These are phyloP conservation scores for Geotrypetes seraphini DNA, from an alignment of 2,797 vertebrate species.

Conservation along the genomic window DNA sequence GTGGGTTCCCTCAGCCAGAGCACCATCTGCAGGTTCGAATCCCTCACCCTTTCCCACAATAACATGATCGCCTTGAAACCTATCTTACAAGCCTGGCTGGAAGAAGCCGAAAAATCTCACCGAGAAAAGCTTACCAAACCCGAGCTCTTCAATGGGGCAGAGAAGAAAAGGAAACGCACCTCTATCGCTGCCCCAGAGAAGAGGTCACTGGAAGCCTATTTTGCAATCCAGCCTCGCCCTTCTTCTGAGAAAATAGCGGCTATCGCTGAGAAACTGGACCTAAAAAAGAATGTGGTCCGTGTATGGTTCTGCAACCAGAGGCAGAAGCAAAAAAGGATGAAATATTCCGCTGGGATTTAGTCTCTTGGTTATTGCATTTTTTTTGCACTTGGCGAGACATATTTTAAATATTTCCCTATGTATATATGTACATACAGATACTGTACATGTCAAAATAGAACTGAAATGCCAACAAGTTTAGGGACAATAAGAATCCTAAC, in stretches of 20 bases:
- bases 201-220: conserved; percentile 89
- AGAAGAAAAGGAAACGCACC: conserved; percentile 93
- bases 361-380: neutral
- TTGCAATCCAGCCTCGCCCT: conserved; percentile 88
- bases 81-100: conserved; percentile 92
- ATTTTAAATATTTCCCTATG: conserved; percentile 3
- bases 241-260: conserved; percentile 95
- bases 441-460: conserved; percentile 1
- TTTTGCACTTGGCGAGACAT: conserved; percentile 1
- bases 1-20: conserved; percentile 88
- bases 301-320: conserved; percentile 98
- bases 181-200: conserved; percentile 92
- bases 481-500: conserved; percentile 5
- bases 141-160: conserved; percentile 88
- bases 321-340: conserved; percentile 98
- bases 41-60: conserved; percentile 85
- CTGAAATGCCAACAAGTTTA: conserved; percentile 13
- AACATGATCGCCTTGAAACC: conserved; percentile 94
- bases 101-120: conserved; percentile 91
- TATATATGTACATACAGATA: neutral
- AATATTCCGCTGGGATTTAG: conserved; percentile 92
- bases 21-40: conserved; percentile 89
- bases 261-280: conserved; percentile 91
- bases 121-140: conserved; percentile 93
- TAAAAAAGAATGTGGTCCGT: conserved; percentile 96